These are phyloP conservation scores for Athrips mouffetella DNA, from an alignment of 2,888 invertebrate genomes.

Conservation along the genomic window DNA sequence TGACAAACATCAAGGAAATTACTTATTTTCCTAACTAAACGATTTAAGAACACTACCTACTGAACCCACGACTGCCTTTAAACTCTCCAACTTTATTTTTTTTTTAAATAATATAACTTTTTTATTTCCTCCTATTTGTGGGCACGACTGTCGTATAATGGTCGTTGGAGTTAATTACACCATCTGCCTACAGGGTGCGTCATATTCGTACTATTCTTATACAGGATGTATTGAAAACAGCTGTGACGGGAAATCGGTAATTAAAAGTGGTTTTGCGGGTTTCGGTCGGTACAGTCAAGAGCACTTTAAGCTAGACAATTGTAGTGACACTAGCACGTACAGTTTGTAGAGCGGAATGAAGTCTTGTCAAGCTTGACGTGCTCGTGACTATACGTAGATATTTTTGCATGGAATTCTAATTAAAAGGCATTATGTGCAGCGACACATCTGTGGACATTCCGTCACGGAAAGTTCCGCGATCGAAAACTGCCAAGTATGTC, in stretches of 20 bases:
- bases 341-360: no score
- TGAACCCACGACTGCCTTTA: not conserved
- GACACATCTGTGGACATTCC: no score
- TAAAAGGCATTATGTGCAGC: no score
- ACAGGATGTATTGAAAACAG: not conserved
- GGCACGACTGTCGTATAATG: conserved; percentile 9
- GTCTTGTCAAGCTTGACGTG: no score
- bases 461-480: no score
- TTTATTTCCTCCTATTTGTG: conserved; percentile 22
- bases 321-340: no score
- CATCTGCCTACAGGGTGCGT: conserved; percentile 36
- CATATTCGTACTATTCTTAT: not conserved
- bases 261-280: not conserved
- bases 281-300: not conserved
- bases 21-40: no score
- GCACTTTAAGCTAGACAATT: not conserved
- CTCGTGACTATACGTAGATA: no score
- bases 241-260: not conserved
- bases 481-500: no score
- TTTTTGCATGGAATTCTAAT: no score
- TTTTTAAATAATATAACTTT: conserved; percentile 7
- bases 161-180: conserved; percentile 40
- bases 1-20: no score
- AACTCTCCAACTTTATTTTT: not conserved
- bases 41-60: no score